Base-by-base conservation (phyloP, 1,140 invertebrate genomes). In the Atta colombica region DNA sequence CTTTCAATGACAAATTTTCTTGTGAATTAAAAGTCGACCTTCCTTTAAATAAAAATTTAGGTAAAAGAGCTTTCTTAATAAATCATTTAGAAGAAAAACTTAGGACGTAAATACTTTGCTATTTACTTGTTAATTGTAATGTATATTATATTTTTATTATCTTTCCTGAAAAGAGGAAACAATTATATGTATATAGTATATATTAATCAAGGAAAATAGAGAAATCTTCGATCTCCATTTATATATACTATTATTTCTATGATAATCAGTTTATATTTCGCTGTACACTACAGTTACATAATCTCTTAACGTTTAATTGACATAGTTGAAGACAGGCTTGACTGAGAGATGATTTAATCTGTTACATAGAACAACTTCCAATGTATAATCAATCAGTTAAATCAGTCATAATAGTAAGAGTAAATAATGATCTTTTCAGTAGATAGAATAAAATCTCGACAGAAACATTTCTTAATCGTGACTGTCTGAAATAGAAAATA, bases 241-340 rank as follows among this genome's bases (percentile, higher is more conserved):
- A 14, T 55, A 4, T n/a, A 18, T 35, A 35, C n/a, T 16, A n/a
- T 10, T 25, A 65, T 16, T 28, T 66, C 6, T 21, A 53, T 0
- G 16, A 2, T 28, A 49, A 21, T 55, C 0, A 35, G 65, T 68
- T 68, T 31, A 25, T 53, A 53, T 68, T 25, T 16, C 45, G 2
- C 6, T 14, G 1, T n/a, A 28, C 28, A 1, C 3, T 66, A n/a
- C 25, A 1, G 3, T 65, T 8, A 12, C 5, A 35, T 68, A 25
- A 80, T 35, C 14, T 18, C 35, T 25, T 14, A 55, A 58, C 14
- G n/a, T 69, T 49, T 66, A 80, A 80, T 55, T 68, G 31, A 21
- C 18, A 66, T 21, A 39, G 31, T 80, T 80, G 21, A 69, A 80
- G 49, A 55, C n/a, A 80, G 63, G 8, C 69, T 69, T 69, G 28